Evolutionary conservation across 92 coral and sea anemone species (phyloP).

Genomic region (Parazoanthus swiftii): DNA sequence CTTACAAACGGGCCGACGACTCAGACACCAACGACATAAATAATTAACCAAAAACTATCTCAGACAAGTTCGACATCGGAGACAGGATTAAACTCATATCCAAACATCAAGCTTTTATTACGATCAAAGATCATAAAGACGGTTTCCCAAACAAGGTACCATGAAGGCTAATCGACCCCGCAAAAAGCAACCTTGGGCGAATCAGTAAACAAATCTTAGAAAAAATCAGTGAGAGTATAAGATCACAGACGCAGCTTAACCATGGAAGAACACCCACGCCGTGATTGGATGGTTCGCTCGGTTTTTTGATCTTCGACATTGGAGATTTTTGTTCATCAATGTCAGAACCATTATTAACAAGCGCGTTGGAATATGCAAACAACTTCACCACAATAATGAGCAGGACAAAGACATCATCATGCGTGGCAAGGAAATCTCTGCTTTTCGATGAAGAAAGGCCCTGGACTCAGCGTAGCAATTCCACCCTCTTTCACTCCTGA

Average conservation of each 20-base stretch:
- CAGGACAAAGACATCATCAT: no score
- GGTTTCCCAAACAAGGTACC: not conserved
- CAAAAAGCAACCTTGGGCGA: no score
- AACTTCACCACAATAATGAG: not conserved
- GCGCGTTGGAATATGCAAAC: not conserved
- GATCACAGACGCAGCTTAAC: no score
- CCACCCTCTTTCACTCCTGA: no score
- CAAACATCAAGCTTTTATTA: not conserved
- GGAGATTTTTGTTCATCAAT: not conserved
- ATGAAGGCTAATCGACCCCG: no score
- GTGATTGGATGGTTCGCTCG: not conserved
- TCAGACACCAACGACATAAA: constrained; percentile 7
- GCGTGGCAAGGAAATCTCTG: no score
- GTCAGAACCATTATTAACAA: no score
- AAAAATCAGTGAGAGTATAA: not conserved
- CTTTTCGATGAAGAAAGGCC: no score
- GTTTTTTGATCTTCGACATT: not conserved
- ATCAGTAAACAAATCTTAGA: constrained; percentile 2
- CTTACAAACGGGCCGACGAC: constrained; percentile 16
- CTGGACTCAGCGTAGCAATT: no score
- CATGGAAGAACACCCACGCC: not conserved
- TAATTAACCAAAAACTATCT: not conserved
- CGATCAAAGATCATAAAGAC: constrained; percentile 14
- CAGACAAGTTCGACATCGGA: constrained; percentile 21
- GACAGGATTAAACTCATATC: constrained; percentile 18